These are phyloP conservation scores for Vesta saturnalis DNA, from an alignment of 2,888 invertebrate species.

Conservation along the genomic window DNA sequence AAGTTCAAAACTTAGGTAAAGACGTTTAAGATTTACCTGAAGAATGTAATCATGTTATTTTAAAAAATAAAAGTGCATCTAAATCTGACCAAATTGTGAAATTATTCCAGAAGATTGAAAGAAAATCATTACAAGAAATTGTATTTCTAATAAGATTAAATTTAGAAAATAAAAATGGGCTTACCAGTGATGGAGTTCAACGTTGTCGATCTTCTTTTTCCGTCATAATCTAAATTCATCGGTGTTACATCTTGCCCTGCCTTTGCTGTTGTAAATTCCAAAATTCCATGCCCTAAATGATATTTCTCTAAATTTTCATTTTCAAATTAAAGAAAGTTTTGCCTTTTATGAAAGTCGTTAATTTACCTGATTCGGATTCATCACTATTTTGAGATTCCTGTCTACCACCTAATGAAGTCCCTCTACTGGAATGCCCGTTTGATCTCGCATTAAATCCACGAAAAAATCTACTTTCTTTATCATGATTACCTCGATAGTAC, in stretches of 20 bases:
- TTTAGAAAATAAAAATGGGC: slow-evolving; percentile 34
- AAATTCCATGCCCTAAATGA: slow-evolving; percentile 71
- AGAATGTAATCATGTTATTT: background rate
- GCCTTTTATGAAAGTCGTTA: background rate
- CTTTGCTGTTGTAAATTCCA: slow-evolving; percentile 88
- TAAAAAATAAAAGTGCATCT: background rate
- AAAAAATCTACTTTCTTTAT: slow-evolving; percentile 60
- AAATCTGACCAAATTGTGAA: background rate
- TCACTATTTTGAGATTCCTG: slow-evolving; percentile 62
- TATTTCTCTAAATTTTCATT: slow-evolving; percentile 5
- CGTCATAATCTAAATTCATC: slow-evolving; percentile 80
- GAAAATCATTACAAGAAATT: background rate
- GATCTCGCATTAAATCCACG: slow-evolving; percentile 56
- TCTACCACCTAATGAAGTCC: slow-evolving; percentile 57
- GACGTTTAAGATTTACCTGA: background rate
- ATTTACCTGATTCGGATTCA: slow-evolving; percentile 63
- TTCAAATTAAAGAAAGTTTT: background rate
- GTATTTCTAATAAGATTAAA: too few species aligned
- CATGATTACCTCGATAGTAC: slow-evolving; percentile 58
- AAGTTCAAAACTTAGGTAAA: too few species aligned
- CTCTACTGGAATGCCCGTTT: slow-evolving; percentile 59
- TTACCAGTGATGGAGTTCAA: slow-evolving; percentile 81
- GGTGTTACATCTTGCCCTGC: slow-evolving; percentile 90
- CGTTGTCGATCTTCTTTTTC: slow-evolving; percentile 74
- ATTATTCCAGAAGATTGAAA: background rate